Evolutionary conservation across 1,140 invertebrate genomes (phyloP).

Genomic region (Drosophila virilis): DNA sequence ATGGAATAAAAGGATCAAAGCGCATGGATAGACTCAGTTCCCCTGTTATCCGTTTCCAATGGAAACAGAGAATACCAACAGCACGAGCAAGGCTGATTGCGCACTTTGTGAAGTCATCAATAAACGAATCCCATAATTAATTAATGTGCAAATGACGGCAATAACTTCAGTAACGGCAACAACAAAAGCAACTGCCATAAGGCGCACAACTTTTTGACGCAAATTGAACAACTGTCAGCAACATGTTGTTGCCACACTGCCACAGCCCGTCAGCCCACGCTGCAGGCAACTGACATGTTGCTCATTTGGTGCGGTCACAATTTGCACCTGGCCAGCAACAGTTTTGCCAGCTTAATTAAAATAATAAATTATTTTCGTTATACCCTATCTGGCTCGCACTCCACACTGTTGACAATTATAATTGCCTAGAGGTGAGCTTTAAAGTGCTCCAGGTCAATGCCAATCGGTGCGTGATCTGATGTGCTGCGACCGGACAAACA

Average conservation of each 20-base stretch:
- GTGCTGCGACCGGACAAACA: neutral
- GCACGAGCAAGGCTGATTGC: constrained; percentile 46
- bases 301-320: constrained; percentile 56
- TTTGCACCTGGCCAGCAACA: constrained; percentile 64
- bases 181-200: constrained; percentile 26
- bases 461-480: neutral
- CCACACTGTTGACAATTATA: constrained; percentile 40
- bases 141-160: constrained; percentile 71
- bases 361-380: constrained; percentile 77
- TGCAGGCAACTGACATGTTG: constrained; percentile 63
- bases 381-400: constrained; percentile 25
- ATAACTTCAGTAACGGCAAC: constrained; percentile 27
- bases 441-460: constrained; percentile 19
- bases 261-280: constrained; percentile 23
- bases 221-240: constrained; percentile 78
- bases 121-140: constrained; percentile 74
- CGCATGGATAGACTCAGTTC: no score
- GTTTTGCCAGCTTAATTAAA: constrained; percentile 71
- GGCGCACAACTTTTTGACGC: constrained; percentile 57
- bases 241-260: constrained; percentile 56
- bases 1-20: no score
- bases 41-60: neutral
- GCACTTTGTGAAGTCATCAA: constrained; percentile 64
- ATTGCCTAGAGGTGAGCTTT: neutral
- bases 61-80: constrained; percentile 10